Evolutionary conservation across 92 coral and sea anemone genomes (phyloP), one percentile per base, ranked within the genome.

Genomic region (Siderastrea radians): DNA sequence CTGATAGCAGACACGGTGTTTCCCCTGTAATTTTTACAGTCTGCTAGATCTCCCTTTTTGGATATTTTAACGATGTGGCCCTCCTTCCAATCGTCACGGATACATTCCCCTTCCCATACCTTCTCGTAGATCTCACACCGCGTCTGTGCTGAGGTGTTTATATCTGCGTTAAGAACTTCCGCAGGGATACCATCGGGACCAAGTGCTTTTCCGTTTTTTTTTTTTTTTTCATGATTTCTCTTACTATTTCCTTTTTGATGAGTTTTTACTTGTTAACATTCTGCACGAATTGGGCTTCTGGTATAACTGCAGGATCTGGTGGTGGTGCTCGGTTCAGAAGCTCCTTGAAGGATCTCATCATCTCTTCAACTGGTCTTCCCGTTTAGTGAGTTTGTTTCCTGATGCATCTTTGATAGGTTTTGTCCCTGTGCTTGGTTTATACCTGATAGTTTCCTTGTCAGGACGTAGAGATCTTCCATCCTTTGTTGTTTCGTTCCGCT

Each of bases 71-170:
- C 81, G 3, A 84, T 81, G 60, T 84, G 38, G 45, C 88, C 88
- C 74, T 84, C 88, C 49, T 63, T 84, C 88, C 88, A 84, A 17
- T 84, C 88, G 12, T 83, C 72, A 4, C 79, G 87, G 60, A 83
- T 72, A 45, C 69, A 16, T 72, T 83, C 87, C 79, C 57, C 58
- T 59, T 70, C 87, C 87, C 87, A 82, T 44, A 82, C 58, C 78
- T 82, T 82, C 70, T 82, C 79, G 48, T 55, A 53, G 69, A 82
- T 69, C 68, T 82, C 78, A 55, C 49, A 69, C 55, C 55, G 79
- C 70, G 57, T 82, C 78, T 54, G 87, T 70, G 79, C 44, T 70
- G 78, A 82, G 68, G 79, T 82, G 14, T 82, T 71, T 70, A 71
- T 15, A 69, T 69, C 79, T 54, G 87, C 87, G 12, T 71, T 82